Percentiles rank a stretch among this genome's conserved stretches.
Conservation (phyloP, 1,140 invertebrate species). For the Pseudobourletiella spinata region DNA sequence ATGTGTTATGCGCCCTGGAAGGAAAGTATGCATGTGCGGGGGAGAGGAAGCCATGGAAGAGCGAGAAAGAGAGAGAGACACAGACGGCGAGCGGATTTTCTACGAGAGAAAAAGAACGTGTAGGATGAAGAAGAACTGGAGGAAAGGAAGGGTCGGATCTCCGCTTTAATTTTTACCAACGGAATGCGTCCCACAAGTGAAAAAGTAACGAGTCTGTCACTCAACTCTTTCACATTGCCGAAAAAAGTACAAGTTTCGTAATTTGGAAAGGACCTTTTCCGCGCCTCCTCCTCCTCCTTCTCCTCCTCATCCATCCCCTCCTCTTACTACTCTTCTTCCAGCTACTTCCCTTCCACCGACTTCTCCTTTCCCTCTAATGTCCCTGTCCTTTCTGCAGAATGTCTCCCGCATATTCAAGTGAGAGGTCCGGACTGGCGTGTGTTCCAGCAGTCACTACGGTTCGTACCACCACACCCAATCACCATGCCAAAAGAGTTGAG, state of each 20-base stretch:
- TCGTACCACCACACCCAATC: not conserved
- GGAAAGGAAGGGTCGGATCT: too few species aligned
- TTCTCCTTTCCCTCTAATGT: not conserved
- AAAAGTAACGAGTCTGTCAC: conserved; percentile 27
- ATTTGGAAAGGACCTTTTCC: conserved; percentile 22
- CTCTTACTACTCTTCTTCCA: not conserved
- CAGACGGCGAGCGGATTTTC: not conserved
- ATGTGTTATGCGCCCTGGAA: too few species aligned
- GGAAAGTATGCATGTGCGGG: too few species aligned
- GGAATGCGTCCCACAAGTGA: conserved; percentile 20
- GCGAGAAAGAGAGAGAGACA: conserved; percentile 4
- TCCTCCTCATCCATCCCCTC: not conserved
- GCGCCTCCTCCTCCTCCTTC: not conserved
- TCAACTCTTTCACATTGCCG: conserved; percentile 20
- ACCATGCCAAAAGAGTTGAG: too few species aligned
- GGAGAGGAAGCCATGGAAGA: not conserved
- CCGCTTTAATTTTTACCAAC: too few species aligned
- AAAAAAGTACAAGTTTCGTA: conserved; percentile 23
- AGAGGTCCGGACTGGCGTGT: too few species aligned
- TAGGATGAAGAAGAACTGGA: not conserved
- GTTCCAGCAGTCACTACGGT: not conserved
- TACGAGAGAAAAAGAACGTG: not conserved
- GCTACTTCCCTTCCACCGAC: not conserved
- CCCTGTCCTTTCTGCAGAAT: too few species aligned
- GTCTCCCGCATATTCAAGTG: too few species aligned